These are phyloP conservation scores for Lasioglossum marginatum DNA, from an alignment of 2,888 invertebrate species.

Conservation along the genomic window DNA sequence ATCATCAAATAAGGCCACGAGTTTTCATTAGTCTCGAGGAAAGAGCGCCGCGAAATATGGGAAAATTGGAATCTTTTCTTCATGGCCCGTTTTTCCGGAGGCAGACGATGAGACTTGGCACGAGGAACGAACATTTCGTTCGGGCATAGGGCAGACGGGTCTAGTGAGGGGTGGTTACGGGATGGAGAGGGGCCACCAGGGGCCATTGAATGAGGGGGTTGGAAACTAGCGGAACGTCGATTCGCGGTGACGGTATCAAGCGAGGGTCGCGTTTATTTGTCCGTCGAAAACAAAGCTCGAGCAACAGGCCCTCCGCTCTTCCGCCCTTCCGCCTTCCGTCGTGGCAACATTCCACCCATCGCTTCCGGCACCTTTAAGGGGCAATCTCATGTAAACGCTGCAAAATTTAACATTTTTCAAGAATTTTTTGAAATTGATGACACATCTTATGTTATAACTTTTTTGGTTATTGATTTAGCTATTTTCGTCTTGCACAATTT, in stretches of 20 bases:
- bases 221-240: conserved; percentile 61
- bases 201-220: conserved; percentile 22
- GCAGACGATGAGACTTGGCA: conserved; percentile 63
- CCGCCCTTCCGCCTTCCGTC: conserved; percentile 50
- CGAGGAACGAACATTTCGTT: conserved; percentile 49
- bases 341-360: conserved; percentile 40
- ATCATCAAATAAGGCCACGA: conserved; percentile 54
- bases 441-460: too few relatives aligned
- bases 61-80: conserved; percentile 62
- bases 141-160: conserved; percentile 31
- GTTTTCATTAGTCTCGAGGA: conserved; percentile 59
- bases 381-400: neutral
- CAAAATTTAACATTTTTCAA: neutral
- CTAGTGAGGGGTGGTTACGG: conserved; percentile 6
- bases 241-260: conserved; percentile 66
- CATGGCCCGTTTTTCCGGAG: conserved; percentile 46
- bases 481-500: too few relatives aligned
- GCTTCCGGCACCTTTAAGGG: conserved; percentile 48
- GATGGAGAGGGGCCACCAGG: neutral
- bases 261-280: conserved; percentile 65
- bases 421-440: neutral
- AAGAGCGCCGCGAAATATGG: conserved; percentile 47
- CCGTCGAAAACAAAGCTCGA: conserved; percentile 72
- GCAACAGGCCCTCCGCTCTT: conserved; percentile 72
- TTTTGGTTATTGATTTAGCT: too few relatives aligned